Conservation (phyloP, 2,888 invertebrate genomes). For the Hanleya hanleyi region DNA sequence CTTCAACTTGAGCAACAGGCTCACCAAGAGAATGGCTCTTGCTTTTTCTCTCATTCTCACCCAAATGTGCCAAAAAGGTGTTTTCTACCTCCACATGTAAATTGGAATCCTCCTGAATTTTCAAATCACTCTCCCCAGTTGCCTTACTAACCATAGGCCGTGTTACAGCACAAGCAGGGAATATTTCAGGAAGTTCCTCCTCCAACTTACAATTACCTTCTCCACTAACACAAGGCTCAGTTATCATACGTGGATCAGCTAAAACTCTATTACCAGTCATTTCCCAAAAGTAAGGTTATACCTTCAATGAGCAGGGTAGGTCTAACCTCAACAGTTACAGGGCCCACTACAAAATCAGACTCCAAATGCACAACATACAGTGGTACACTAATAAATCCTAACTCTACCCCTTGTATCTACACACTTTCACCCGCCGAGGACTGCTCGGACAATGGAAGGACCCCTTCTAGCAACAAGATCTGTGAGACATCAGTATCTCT, state of each 20-base stretch:
- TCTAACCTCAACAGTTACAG: slow-evolving; percentile 28
- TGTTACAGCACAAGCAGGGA: slow-evolving; percentile 14
- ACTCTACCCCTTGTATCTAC: slow-evolving; percentile 33
- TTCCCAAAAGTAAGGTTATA: slow-evolving; percentile 32
- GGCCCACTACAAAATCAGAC: slow-evolving; percentile 28
- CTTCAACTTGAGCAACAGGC: no score
- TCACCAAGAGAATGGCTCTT: no score
- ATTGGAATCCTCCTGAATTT: no score
- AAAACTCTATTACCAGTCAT: slow-evolving; percentile 28
- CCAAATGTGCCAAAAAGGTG: no score
- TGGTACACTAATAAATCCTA: slow-evolving; percentile 27
- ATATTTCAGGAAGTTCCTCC: slow-evolving; percentile 5
- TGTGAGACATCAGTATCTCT: slow-evolving; percentile 37
- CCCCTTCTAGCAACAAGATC: slow-evolving; percentile 31
- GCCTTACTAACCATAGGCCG: not conserved
- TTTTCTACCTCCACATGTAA: no score
- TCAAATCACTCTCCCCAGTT: not conserved
- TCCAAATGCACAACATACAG: slow-evolving; percentile 24
- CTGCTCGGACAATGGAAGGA: slow-evolving; percentile 26
- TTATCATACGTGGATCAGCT: slow-evolving; percentile 6
- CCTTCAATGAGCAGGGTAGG: slow-evolving; percentile 28
- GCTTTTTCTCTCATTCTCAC: no score
- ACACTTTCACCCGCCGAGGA: slow-evolving; percentile 23
- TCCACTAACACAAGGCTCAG: not conserved
- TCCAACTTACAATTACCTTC: not conserved